A percentile compares a stretch with the other conserved stretches of the same genome.
Conservation (phyloP, 2,113 vertebrate species). For the Oryctolagus cuniculus region DNA sequence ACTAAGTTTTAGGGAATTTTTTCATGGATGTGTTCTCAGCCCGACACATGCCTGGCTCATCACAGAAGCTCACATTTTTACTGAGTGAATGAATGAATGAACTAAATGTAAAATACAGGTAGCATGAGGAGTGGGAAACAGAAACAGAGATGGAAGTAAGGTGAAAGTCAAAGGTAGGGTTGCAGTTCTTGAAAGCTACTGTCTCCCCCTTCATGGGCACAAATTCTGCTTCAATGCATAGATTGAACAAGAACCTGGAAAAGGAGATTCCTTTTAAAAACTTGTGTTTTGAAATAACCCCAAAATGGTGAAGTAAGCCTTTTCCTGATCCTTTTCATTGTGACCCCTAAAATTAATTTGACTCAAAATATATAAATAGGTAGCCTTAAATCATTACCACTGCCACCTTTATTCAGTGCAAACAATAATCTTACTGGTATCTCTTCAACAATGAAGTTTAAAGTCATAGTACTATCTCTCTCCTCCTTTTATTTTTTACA, state of each 20-base stretch:
- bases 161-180: background rate
- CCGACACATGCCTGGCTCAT: background rate
- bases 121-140: conserved; percentile 15
- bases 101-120: background rate
- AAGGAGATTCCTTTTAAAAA: conserved; percentile 37
- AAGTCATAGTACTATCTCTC: background rate
- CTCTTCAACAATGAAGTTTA: conserved; percentile 29
- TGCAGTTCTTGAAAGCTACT: background rate
- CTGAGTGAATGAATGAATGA: conserved; percentile 27
- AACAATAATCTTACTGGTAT: conserved; percentile 60
- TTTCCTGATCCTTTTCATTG: conserved; percentile 25
- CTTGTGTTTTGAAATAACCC: background rate
- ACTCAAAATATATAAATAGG: background rate
- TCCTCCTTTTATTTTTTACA: background rate
- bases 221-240: background rate
- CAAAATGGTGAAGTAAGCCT: background rate
- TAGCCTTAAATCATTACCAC: background rate
- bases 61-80: background rate
- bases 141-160: conserved; percentile 23
- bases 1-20: background rate
- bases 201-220: background rate
- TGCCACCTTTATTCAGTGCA: conserved; percentile 13
- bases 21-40: background rate
- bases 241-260: background rate
- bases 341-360: background rate